phyloP scores from a whole-genome alignment of 2,888 invertebrate genomes.

The Esperia sulphurella region DNA sequence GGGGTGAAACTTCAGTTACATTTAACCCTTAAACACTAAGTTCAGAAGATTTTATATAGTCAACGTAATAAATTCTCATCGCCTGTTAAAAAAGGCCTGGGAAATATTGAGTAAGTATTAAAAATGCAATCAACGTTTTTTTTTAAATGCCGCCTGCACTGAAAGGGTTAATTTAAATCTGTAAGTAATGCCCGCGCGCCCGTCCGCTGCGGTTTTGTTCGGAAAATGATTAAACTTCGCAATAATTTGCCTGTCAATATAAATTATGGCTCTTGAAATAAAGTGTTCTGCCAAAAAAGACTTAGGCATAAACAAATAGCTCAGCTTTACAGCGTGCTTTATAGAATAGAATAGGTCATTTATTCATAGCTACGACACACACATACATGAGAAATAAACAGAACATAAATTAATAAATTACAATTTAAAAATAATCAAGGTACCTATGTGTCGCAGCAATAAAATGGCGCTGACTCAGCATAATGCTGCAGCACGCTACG shows the following conservation, averaged over 20 bases:
- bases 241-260: background rate
- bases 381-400: too few relatives aligned
- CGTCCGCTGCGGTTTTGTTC: background rate
- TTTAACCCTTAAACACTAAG: background rate
- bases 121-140: background rate
- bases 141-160: background rate
- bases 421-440: too few relatives aligned
- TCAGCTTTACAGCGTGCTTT: too few relatives aligned
- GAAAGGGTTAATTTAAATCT: background rate
- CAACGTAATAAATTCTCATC: background rate
- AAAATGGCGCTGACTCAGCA: too few relatives aligned
- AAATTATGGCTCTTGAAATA: background rate
- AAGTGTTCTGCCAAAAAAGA: too few relatives aligned
- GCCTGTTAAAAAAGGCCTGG: background rate
- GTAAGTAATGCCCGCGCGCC: background rate
- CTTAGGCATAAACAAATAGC: too few relatives aligned
- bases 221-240: background rate
- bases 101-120: background rate
- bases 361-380: too few relatives aligned
- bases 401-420: too few relatives aligned
- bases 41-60: background rate
- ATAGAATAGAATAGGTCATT: too few relatives aligned
- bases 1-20: too few relatives aligned
- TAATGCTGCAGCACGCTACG: too few relatives aligned
- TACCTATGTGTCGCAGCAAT: too few relatives aligned